Base-by-base conservation (phyloP, 2,888 invertebrate genomes). In the Orthosia gracilis region DNA sequence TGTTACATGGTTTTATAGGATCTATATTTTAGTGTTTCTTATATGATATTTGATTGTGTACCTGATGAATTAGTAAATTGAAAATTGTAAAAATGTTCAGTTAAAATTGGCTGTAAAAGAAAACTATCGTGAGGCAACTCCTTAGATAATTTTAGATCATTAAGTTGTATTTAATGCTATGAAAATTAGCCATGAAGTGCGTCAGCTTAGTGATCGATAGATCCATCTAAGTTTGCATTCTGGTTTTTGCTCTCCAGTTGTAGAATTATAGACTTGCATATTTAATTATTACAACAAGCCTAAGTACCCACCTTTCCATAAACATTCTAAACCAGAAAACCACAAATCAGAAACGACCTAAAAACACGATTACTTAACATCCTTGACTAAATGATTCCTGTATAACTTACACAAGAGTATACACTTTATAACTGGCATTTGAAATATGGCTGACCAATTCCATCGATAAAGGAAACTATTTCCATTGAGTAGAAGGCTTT, bases 381-480 rank as follows among this genome's bases (percentile, higher is more conserved):
- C 71, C 75, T 61, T 21, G 26, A 66, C 47, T 55, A 78, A 75
- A 73, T 67, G 52, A 79, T 72, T 78, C 76, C 78, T 68, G 66
- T 40, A 61, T 13, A 55, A 23, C 61, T 87, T 86, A 67, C 76
- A 82, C 78, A 73, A 87, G 70, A 78, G 5, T 21, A 45, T 17
- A 18, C 13, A 52, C 11, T 57, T 50, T 62, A 57, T 23, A n/a
- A 45, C 65, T 58, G 49, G 26, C 13, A 17, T 58, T 64, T 73
- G 58, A 78, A 67, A 69, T 73, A 69, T 74, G 74, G 55, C 58
- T 23, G 80, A 64, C 63, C 26, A 68, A 64, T 71, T 62, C 17
- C 15, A 62, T 23, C 66, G 72, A 80, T 81, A 81, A 86, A 80
- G 80, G 62, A 83, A 85, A 82, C 73, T 69, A 73, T 79, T 71